Conservation (phyloP, 2,113 vertebrate species). For the Archocentrus centrarchus region DNA sequence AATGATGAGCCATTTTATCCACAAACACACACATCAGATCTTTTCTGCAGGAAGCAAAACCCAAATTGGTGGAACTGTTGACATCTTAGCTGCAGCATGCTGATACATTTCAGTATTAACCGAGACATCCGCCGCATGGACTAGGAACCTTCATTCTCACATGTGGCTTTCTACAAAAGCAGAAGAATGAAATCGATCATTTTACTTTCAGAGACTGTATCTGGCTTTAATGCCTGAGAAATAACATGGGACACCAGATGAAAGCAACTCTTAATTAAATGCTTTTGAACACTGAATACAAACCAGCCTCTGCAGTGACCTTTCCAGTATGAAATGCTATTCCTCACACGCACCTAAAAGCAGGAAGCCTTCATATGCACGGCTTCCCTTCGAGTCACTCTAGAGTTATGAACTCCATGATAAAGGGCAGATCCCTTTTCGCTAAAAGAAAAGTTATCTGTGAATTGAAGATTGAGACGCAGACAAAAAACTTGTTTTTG, state of each 20-base stretch:
- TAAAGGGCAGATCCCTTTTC: constrained; percentile 70
- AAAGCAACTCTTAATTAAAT: constrained; percentile 42
- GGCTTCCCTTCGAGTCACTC: constrained; percentile 60
- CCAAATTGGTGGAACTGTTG: not conserved
- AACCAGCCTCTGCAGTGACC: constrained; percentile 61
- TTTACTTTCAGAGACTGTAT: constrained; percentile 19
- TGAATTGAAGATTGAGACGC: constrained; percentile 58
- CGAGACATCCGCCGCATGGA: constrained; percentile 8
- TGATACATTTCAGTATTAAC: constrained; percentile 36
- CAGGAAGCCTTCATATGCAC: constrained; percentile 69
- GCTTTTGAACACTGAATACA: constrained; percentile 48
- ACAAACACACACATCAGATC: constrained; percentile 1
- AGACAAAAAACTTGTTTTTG: constrained; percentile 69
- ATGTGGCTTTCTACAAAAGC: constrained; percentile 13
- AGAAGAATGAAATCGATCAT: constrained; percentile 13
- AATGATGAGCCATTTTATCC: not conserved
- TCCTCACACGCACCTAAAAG: constrained; percentile 63
- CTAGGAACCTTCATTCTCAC: constrained; percentile 5
- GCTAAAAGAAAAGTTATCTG: constrained; percentile 70
- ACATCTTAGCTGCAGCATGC: not conserved
- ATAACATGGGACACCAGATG: constrained; percentile 40
- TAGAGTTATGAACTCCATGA: constrained; percentile 71
- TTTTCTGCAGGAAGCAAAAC: constrained; percentile 44
- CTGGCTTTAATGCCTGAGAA: constrained; percentile 49
- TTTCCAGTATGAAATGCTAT: constrained; percentile 72